Evolutionary conservation across 2,113 vertebrate species (phyloP), one percentile per base, ranked within the genome.

Genomic region (Labeo catla): DNA sequence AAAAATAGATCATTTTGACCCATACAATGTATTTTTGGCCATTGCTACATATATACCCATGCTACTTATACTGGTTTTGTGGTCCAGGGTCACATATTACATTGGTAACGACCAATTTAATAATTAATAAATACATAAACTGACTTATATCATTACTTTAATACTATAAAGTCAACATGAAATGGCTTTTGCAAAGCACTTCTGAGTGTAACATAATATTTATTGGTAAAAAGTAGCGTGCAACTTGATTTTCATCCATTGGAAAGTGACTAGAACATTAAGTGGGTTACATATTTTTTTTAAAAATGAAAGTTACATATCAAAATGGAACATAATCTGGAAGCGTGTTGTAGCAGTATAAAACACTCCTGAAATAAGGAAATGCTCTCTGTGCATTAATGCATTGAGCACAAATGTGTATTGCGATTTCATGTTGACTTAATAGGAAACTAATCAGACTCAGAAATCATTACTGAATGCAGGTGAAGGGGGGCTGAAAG

Each of bases 141-240:
- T 2, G 57, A 21, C 16, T 16, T 23, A 43, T 80, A 81, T 66
- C 34, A 49, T 81, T 19, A 34, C 6, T 15, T 23, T 8, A 63
- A 47, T 28, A 80, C 78, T 80, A 47, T 65, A 65, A 80, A 81
- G 79, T 66, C 79, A 81, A 81, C 79, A 45, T 66, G 79, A 81
- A 81, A 81, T 65, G 39, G 4, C 0, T 3, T 65, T 47, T 28
- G 12, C 36, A 79, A 63, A 6, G 4, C 21, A 59, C 11, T 13
- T 59, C 76, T n/a, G 28, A 8, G 11, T 13, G 11, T 43, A n/a
- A n/a, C 34, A 34, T 1, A 39, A 59, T 59, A 59, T 8, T 8
- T 36, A 79, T 21, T 21, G 16, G 66, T 1, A 21, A 6, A 78
- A 78, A 8, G 2, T 12, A 61, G 10, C 2, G 19, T 59, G 21